These are phyloP conservation scores for Osedax frankpressi DNA, from an alignment of 2,888 invertebrate species.

Conservation along the genomic window DNA sequence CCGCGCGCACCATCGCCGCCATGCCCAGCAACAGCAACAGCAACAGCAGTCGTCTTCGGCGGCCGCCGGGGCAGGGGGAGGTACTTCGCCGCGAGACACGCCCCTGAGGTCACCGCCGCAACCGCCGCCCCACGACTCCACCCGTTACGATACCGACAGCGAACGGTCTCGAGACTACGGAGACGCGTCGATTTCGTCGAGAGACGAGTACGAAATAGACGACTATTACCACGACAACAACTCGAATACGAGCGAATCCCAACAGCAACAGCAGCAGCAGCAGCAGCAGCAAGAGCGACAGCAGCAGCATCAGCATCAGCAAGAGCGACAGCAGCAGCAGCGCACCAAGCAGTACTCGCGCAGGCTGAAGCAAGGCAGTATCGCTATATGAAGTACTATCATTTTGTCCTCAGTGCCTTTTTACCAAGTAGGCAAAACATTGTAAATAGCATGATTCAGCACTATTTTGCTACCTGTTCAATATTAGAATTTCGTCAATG, in stretches of 20 bases:
- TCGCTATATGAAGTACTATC: slow-evolving; percentile 31
- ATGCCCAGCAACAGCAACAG: neutral
- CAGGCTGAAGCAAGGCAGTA: slow-evolving; percentile 35
- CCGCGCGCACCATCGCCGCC: neutral
- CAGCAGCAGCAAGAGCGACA: neutral
- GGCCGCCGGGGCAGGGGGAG: neutral
- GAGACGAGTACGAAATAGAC: too few relatives aligned
- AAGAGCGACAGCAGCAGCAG: slow-evolving; percentile 10
- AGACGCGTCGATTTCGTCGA: too few relatives aligned
- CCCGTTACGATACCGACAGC: slow-evolving; percentile 5
- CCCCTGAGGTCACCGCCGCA: too few relatives aligned
- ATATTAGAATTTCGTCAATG: neutral
- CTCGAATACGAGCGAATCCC: too few relatives aligned
- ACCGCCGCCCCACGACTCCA: too few relatives aligned
- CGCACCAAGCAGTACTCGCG: slow-evolving; percentile 24
- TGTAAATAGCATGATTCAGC: neutral
- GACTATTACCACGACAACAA: too few relatives aligned
- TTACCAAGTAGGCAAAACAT: neutral
- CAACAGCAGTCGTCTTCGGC: neutral
- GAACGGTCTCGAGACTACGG: slow-evolving; percentile 5
- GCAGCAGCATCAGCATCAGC: slow-evolving; percentile 3
- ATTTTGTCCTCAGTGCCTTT: neutral
- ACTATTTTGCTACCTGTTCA: neutral
- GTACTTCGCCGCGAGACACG: too few relatives aligned
- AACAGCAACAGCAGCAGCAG: neutral